Conservation (phyloP, 2,888 invertebrate genomes). For the Melangyna quadrimaculata region DNA sequence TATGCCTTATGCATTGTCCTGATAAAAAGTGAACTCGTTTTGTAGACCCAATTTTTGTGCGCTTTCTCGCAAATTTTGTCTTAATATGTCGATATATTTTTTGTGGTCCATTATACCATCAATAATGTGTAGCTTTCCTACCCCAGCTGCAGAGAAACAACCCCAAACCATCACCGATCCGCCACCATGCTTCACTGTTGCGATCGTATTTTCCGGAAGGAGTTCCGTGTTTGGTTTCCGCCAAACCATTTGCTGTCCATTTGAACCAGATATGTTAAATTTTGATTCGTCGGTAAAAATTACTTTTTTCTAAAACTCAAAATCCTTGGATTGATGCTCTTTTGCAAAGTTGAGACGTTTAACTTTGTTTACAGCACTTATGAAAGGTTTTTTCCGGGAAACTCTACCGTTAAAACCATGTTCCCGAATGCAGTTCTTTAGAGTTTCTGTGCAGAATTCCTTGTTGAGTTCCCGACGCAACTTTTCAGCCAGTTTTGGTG, state of each 20-base stretch:
- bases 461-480: conserved; percentile 1
- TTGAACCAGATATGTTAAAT: conserved; percentile 47
- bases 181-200: conserved; percentile 28
- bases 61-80: conserved; percentile 16
- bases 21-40: conserved; percentile 35
- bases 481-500: conserved; percentile 21
- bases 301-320: conserved; percentile 17
- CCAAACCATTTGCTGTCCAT: conserved; percentile 64
- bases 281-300: conserved; percentile 70
- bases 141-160: conserved; percentile 70
- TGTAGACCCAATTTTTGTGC: conserved; percentile 17
- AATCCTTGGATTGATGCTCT: conserved; percentile 47
- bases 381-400: not conserved
- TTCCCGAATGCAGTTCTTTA: not conserved
- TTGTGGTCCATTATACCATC: conserved; percentile 24
- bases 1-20: conserved; percentile 51
- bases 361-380: not conserved
- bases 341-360: not conserved
- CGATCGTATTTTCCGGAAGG: too few relatives aligned
- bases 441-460: not conserved
- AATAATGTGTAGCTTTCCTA: conserved; percentile 72
- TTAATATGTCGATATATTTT: too few relatives aligned
- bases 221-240: conserved; percentile 61
- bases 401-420: conserved; percentile 27
- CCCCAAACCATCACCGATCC: too few relatives aligned